phyloP scores from a whole-genome alignment of 2,113 vertebrate genomes.

The Strix aluco region DNA sequence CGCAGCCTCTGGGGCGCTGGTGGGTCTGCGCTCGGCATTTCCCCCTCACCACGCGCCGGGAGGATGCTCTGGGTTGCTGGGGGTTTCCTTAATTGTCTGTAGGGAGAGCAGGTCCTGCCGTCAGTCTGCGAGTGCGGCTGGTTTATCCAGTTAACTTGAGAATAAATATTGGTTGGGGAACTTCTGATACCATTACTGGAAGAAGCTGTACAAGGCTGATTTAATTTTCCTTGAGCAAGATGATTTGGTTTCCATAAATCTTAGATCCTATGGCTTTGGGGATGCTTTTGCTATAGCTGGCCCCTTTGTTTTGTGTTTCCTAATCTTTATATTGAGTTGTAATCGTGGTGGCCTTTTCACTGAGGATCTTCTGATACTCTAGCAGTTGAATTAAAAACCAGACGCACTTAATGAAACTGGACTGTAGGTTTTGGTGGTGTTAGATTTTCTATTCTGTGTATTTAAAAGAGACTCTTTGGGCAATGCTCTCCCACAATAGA shows the following conservation, averaged over 20 bases:
- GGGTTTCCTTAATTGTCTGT: accelerated
- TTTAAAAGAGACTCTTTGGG: background rate
- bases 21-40: accelerated
- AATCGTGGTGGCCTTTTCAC: background rate
- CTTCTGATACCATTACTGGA: too few species aligned
- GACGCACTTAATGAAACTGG: background rate
- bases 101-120: accelerated
- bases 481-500: background rate
- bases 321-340: background rate
- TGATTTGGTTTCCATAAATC: background rate
- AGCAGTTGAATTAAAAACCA: background rate
- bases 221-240: background rate
- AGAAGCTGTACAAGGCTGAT: background rate
- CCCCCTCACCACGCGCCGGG: too few species aligned
- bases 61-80: accelerated
- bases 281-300: background rate
- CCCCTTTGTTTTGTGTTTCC: background rate
- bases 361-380: background rate
- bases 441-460: background rate
- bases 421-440: background rate
- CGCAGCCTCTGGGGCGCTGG: accelerated
- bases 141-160: background rate
- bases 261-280: background rate
- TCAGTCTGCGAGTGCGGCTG: accelerated
- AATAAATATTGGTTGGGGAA: too few species aligned